Conservation (phyloP, 2,113 vertebrate genomes). For the Catharus bicknelli region DNA sequence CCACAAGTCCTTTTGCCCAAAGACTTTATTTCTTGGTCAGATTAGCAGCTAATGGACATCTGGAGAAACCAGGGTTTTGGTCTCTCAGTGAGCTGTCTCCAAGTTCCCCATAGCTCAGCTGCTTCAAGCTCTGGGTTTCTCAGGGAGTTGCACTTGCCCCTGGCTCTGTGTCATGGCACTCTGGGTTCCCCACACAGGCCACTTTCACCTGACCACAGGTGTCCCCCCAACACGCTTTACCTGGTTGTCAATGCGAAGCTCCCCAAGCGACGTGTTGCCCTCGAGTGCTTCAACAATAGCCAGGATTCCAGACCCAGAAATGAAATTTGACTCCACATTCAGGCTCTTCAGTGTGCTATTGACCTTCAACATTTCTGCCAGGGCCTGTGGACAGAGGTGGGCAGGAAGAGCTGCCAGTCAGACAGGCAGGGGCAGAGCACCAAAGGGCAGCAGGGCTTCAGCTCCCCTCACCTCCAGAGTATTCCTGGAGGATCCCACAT, state of each 20-base stretch:
- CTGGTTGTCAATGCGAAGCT: slow-evolving; percentile 98
- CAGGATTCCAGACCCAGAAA: slow-evolving; percentile 90
- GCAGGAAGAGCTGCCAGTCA: not conserved
- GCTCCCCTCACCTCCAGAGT: not conserved
- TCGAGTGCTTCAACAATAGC: slow-evolving; percentile 86
- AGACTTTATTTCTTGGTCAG: not conserved
- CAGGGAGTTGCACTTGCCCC: accelerated
- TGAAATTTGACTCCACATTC: slow-evolving; percentile 98
- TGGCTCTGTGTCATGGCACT: accelerated
- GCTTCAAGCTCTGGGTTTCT: not conserved
- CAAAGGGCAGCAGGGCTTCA: not conserved
- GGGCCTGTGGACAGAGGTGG: slow-evolving; percentile 76
- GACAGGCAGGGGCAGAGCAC: not conserved
- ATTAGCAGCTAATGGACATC: not conserved
- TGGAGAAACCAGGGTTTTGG: not conserved
- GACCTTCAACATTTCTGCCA: slow-evolving; percentile 93
- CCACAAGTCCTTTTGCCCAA: not conserved
- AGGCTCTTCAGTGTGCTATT: slow-evolving; percentile 89
- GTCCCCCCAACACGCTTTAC: not conserved
- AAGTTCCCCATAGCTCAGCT: not conserved
- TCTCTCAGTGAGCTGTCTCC: not conserved
- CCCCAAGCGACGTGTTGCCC: slow-evolving; percentile 85
- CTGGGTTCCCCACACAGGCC: not conserved
- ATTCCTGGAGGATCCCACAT: accelerated
- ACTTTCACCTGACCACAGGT: accelerated